Evolutionary conservation across 2,113 vertebrate species (phyloP).

Genomic region (Orthochromis malagaraziensis): DNA sequence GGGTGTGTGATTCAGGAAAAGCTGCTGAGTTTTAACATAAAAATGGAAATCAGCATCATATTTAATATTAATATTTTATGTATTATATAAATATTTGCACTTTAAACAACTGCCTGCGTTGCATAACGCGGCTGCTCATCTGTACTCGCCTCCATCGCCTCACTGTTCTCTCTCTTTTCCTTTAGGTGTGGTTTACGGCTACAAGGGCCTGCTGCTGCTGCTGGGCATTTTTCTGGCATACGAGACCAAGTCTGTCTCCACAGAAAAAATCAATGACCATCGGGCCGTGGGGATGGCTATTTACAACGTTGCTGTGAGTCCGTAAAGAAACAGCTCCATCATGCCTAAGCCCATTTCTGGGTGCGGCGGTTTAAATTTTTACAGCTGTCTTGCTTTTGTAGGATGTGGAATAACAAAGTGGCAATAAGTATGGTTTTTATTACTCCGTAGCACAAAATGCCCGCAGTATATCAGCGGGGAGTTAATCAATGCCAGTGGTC

Average conservation of each 20-base stretch:
- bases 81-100: neutral
- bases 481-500: neutral
- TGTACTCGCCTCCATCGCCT: neutral
- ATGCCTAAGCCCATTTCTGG: neutral
- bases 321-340: neutral
- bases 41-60: neutral
- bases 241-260: slow-evolving; percentile 92
- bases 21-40: neutral
- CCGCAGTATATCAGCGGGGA: neutral
- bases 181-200: slow-evolving; percentile 90
- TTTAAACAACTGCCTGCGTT: neutral
- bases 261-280: slow-evolving; percentile 91
- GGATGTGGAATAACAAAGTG: neutral
- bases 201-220: slow-evolving; percentile 87
- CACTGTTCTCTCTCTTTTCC: neutral
- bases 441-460: neutral
- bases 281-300: slow-evolving; percentile 90
- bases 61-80: neutral
- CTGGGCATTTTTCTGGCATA: slow-evolving; percentile 92
- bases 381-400: neutral
- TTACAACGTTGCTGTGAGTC: slow-evolving; percentile 81
- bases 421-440: slow-evolving; percentile 1
- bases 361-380: neutral
- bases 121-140: neutral
- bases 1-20: neutral